Evolutionary conservation across 1,140 invertebrate species (phyloP), one percentile per base, ranked within the genome.

Genomic region (Drosophila orena): DNA sequence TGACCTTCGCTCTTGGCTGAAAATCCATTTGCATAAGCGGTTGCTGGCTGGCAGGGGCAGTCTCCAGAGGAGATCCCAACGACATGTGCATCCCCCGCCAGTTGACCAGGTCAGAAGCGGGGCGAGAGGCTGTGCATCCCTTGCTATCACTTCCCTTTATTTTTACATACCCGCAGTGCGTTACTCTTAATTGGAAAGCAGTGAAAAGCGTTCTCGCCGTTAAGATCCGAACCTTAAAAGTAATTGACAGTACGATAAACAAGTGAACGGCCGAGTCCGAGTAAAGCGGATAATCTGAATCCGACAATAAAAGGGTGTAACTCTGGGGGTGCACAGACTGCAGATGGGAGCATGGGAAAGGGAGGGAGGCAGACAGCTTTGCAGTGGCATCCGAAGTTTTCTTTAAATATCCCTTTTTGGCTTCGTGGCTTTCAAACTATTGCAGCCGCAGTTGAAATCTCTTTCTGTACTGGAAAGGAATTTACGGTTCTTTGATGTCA

Each of bases 1-100:
- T 83, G 83, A 86, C 83, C 83, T 86, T 86, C 84, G 83, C 79
- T 83, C 62, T 88, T 88, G 79, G 78, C 83, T 86, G 71, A 64
- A 86, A 88, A 73, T 69, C 66, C 83, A 86, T 86, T 86, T 86
- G 83, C 83, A 88, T 88, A 86, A 86, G 79, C 83, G 64, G 43
- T 34, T 34, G 3, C 4, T 22, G 24, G 46, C 14, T 38, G 11
- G 24, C 3, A 15, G n/a, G 8, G 3, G n/a, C 2, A 22, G n/a
- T 57, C 59, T 53, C 53, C 42, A 35, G 30, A 27, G 43, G 38
- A 37, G 43, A 37, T 43, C 22, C 14, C 53, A 65, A 49, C 59
- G 72, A 75, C 60, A 75, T 75, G 72, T 75, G 17, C 3, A 30
- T 4, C 37, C 44, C 12, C 34, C 34, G 37, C n/a, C 15, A 30